Evolutionary conservation across 1,140 invertebrate genomes (phyloP), one percentile per base, ranked within the genome.

Genomic region (Armadillidium nasatum): DNA sequence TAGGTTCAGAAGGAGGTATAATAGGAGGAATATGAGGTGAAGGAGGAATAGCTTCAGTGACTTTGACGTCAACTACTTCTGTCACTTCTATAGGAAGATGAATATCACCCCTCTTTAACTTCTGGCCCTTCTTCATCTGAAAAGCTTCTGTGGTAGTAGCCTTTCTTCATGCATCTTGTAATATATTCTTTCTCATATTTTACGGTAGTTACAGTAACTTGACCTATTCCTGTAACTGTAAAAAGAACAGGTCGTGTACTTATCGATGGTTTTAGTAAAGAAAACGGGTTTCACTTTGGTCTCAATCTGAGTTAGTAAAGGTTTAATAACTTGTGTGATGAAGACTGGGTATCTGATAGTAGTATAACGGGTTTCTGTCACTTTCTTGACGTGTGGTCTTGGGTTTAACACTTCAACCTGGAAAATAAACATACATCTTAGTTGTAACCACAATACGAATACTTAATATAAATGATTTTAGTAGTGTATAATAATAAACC

Each of bases 181-280:
- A 80, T 76, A 77, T 80, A 80, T 74, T 80, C 79, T 44, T 80
- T 80, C 75, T 80, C 79, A 60, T 72, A 80, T 70, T 78, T 80
- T 50, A 80, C 77, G 50, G 76, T 78, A 21, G 79, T 80, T 9
- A 78, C 71, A 6, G 79, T 80, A 19, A 80, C 79, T 46, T 80
- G 79, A 44, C 79, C 79, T 44, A 80, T 80, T 67, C 79, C 79
- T 4, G 79, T 80, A 9, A 80, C 79, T 4, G 79, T 80, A 68
- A 80, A 80, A 13, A 76, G 74, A 69, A 80, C 76, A n/a, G 79
- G 79, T 80, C n/a, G 75, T 80, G 75, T 78, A 77, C 13, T 76
- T 70, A 44, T 80, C 71, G 75, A 80, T 74, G 72, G 79, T 80
- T 69, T 80, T 78, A 60, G 79, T 80, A 75, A 80, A 78, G 77